Evolutionary conservation across 1,140 invertebrate genomes (phyloP).

Genomic region (Plodia interpunctella): DNA sequence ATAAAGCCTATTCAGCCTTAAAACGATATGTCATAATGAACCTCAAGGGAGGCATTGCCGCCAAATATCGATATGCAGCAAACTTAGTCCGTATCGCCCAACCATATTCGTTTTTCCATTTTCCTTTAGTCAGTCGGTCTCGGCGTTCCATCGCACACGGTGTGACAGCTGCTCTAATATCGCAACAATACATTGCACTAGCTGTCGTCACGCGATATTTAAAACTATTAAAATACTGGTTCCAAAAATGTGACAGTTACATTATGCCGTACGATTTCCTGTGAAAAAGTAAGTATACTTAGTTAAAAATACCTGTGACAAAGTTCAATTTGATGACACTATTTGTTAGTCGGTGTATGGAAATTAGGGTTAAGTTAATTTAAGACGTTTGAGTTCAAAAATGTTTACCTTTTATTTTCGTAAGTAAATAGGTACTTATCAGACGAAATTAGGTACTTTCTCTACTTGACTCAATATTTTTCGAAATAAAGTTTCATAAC

Average conservation of each 20-base stretch:
- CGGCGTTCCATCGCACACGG: conserved; percentile 18
- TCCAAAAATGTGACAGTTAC: conserved; percentile 45
- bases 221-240: neutral
- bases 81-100: conserved; percentile 14
- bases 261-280: conserved; percentile 24
- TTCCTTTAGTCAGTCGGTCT: conserved; percentile 55
- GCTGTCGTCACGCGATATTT: conserved; percentile 7
- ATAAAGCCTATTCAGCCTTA: conserved; percentile 1
- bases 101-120: conserved; percentile 54
- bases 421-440: too few species aligned
- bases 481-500: too few species aligned
- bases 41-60: too few species aligned
- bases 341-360: neutral
- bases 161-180: conserved; percentile 8
- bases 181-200: neutral
- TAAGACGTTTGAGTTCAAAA: too few species aligned
- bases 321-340: neutral
- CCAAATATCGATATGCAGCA: conserved; percentile 24
- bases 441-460: too few species aligned
- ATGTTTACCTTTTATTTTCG: too few species aligned
- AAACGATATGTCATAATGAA: too few species aligned
- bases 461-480: too few species aligned
- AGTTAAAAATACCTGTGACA: conserved; percentile 16
- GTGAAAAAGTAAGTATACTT: conserved; percentile 33
- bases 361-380: neutral